phyloP scores from a whole-genome alignment of 2,113 vertebrate genomes.

The Rhinopomastus cyanomelas region DNA sequence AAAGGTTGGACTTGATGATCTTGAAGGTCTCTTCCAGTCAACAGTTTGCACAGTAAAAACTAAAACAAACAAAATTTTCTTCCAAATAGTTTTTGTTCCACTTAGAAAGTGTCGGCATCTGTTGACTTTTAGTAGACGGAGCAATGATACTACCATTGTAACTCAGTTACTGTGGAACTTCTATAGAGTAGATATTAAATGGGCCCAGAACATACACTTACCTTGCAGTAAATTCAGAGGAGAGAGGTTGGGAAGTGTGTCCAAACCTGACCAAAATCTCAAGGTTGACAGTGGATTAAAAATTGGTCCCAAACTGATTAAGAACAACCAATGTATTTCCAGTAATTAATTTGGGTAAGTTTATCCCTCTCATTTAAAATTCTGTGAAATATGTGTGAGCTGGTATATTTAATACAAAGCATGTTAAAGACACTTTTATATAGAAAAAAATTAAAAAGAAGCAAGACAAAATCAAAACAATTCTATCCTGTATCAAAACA shows the following conservation, averaged over 20 bases:
- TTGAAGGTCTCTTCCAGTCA: too few species aligned
- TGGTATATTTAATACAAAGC: constrained; percentile 39
- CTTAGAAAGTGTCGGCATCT: neutral
- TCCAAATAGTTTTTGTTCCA: neutral
- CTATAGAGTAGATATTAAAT: neutral
- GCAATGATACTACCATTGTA: neutral
- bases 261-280: neutral
- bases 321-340: constrained; percentile 5
- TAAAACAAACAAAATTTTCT: neutral
- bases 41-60: neutral
- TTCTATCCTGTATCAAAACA: constrained; percentile 35
- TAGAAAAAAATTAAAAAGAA: constrained; percentile 27
- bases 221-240: neutral
- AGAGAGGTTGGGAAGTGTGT: neutral
- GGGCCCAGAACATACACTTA: neutral
- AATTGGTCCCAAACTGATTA: neutral
- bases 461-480: constrained; percentile 42
- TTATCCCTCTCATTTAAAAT: constrained; percentile 32
- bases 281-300: neutral
- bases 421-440: constrained; percentile 28
- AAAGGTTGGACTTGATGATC: too few species aligned
- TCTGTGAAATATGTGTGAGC: constrained; percentile 5
- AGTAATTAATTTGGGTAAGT: constrained; percentile 1
- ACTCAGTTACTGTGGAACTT: neutral
- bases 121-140: neutral